These are phyloP conservation scores for Megaceryle torquata DNA, from an alignment of 2,113 vertebrate species.

Conservation along the genomic window DNA sequence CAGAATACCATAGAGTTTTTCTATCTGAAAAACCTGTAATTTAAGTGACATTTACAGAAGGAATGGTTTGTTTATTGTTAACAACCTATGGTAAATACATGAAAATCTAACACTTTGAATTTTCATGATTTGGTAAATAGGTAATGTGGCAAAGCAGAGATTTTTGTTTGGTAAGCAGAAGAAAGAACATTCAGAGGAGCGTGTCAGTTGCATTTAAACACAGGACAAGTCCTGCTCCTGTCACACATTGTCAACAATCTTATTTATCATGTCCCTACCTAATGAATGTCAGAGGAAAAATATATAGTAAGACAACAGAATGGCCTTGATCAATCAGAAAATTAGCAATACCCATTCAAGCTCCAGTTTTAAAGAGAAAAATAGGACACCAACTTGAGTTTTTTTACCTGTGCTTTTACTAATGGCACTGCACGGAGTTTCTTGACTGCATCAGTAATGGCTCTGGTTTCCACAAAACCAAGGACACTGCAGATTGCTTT, in stretches of 20 bases:
- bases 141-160: neutral
- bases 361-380: neutral
- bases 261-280: neutral
- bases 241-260: neutral
- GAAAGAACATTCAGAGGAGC: neutral
- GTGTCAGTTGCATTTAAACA: neutral
- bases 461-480: constrained; percentile 68
- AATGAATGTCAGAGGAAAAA: neutral
- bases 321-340: neutral
- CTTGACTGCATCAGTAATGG: constrained; percentile 53
- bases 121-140: neutral
- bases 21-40: neutral
- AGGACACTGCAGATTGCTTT: constrained; percentile 72
- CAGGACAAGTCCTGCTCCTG: neutral
- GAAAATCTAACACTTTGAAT: neutral
- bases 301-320: neutral
- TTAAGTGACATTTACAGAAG: neutral
- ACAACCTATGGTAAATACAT: neutral
- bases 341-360: neutral
- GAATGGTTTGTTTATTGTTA: neutral
- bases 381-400: neutral
- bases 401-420: constrained; percentile 58
- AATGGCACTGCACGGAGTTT: constrained; percentile 22
- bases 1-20: neutral
- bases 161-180: neutral